phyloP scores from a whole-genome alignment of 2,113 vertebrate species.

The Mormyrus iriodes region DNA sequence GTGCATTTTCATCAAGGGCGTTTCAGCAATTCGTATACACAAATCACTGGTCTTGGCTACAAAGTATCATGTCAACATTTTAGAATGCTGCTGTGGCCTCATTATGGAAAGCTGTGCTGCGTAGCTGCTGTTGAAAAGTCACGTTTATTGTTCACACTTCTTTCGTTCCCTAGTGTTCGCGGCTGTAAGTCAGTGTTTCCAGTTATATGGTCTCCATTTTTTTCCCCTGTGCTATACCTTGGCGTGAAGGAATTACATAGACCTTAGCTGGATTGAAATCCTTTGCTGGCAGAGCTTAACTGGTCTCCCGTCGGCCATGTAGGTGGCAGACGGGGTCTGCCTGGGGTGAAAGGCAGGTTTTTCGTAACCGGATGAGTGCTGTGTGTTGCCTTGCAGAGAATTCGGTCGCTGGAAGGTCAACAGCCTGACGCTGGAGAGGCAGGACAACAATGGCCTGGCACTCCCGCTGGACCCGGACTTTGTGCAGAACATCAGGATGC shows the following conservation, averaged over 20 bases:
- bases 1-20: slow-evolving; percentile 13
- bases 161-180: background rate
- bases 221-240: slow-evolving; percentile 33
- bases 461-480: slow-evolving; percentile 68
- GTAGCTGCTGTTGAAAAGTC: background rate
- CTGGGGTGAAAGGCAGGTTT: background rate
- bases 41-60: background rate
- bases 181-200: background rate
- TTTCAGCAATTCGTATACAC: background rate
- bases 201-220: slow-evolving; percentile 40
- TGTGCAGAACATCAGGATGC: slow-evolving; percentile 60
- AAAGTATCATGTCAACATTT: background rate
- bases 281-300: background rate
- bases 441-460: slow-evolving; percentile 50
- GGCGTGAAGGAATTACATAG: background rate
- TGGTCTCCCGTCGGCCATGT: background rate
- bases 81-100: background rate
- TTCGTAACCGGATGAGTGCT: too few relatives aligned
- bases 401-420: slow-evolving; percentile 77
- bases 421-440: slow-evolving; percentile 66
- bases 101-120: background rate
- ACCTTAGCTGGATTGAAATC: background rate
- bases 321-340: background rate
- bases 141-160: background rate
- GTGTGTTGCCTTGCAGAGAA: slow-evolving; percentile 52